phyloP scores from a whole-genome alignment of 1,140 invertebrate genomes.

The Drosophila quadrilineata region DNA sequence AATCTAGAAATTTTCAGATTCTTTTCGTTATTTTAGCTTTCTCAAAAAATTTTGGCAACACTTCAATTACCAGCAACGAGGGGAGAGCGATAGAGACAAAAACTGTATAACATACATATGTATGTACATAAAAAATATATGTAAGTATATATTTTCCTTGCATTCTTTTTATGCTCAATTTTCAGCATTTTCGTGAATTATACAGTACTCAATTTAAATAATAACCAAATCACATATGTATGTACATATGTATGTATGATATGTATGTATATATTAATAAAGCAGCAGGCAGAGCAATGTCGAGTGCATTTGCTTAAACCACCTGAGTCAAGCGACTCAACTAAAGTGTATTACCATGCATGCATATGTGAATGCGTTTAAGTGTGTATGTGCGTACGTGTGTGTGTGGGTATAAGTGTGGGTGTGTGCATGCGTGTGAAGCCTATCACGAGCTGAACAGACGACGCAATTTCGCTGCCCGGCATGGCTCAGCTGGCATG shows the following conservation, averaged over 20 bases:
- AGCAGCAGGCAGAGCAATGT: constrained; percentile 40
- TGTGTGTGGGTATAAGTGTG: neutral
- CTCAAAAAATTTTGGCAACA: no score
- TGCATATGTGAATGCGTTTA: neutral
- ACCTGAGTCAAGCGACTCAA: constrained; percentile 27
- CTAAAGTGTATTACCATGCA: constrained; percentile 14
- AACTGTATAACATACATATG: no score
- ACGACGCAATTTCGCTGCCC: constrained; percentile 33
- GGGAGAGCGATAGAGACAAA: no score
- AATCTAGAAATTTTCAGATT: no score
- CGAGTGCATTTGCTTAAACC: constrained; percentile 47
- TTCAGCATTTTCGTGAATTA: constrained; percentile 45
- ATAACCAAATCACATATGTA: no score
- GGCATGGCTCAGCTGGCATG: constrained; percentile 60
- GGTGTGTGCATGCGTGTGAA: constrained; percentile 13
- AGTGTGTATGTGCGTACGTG: neutral
- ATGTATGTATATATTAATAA: constrained; percentile 63
- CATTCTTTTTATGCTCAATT: constrained; percentile 19
- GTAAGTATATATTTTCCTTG: neutral
- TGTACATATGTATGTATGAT: no score
- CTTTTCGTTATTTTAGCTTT: no score
- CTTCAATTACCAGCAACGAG: no score
- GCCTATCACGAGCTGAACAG: constrained; percentile 40
- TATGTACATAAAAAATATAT: no score
- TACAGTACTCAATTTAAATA: constrained; percentile 65